phyloP scores from a whole-genome alignment of 2,797 vertebrate species.

The Hylomyscus alleni region DNA sequence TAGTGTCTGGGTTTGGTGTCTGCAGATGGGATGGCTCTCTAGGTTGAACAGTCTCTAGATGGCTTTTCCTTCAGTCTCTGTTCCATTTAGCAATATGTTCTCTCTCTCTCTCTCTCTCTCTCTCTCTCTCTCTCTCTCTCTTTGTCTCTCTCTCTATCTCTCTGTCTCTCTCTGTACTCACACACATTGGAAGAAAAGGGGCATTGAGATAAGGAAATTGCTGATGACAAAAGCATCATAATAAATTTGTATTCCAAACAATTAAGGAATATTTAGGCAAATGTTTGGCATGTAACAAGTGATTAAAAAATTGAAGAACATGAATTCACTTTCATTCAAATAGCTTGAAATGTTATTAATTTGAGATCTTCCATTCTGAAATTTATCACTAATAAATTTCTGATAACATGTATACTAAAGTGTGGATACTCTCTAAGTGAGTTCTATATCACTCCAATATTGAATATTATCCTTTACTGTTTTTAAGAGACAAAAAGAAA shows the following conservation, averaged over 20 bases:
- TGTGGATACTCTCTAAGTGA: constrained; percentile 27
- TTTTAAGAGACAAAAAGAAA: not conserved
- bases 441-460: not conserved
- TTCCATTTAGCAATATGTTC: no score
- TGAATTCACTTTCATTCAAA: not conserved
- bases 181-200: not conserved
- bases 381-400: not conserved
- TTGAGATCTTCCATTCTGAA: not conserved
- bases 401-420: not conserved
- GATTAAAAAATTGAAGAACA: constrained; percentile 18
- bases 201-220: not conserved
- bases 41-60: no score
- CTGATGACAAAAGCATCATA: not conserved
- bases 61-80: no score
- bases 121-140: no score
- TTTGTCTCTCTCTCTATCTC: no score
- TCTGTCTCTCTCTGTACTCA: not conserved
- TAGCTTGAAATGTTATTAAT: constrained; percentile 19
- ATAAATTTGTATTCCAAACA: not conserved
- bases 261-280: constrained; percentile 29
- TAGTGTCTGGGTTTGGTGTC: no score
- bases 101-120: no score
- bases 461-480: not conserved
- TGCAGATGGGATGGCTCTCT: no score
- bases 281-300: not conserved